Evolutionary conservation across 2,113 vertebrate species (phyloP), one percentile per base, ranked within the genome.

Genomic region (Echinops telfairi): DNA sequence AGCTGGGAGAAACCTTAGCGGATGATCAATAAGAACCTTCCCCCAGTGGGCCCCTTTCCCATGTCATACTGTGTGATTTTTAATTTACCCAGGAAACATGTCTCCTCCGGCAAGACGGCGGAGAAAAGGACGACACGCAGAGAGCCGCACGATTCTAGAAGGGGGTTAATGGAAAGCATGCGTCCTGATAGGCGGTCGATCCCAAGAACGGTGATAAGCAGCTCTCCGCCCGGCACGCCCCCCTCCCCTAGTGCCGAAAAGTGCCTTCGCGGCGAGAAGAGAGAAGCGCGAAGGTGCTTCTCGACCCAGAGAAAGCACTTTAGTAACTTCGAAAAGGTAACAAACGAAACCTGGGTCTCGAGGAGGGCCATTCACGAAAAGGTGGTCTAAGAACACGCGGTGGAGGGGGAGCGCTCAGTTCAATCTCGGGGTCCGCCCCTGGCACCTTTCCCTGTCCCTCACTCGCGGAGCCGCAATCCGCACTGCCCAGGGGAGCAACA

Each of bases 381-480:
- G 16, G 47, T 70, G 47, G 80, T 7, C 19, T 2, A 38, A 4
- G 33, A 33, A 53, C 22, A 20, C n/a, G 40, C 20, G 0, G 3
- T 78, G 43, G 76, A 62, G 95, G 89, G 68, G 36, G 6, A 0
- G 15, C 2, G 10, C 77, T 84, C 43, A 47, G 31, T 23, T 14
- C 5, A 31, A 17, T 2, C 8, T 11, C 2, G 81, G 0, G 23
- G 68, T 43, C 33, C 27, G 79, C 3, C 4, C 29, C 7, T 4
- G 40, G 25, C 5, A 38, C 15, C 57, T n/a, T 64, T 12, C 75
- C 4, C 23, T 29, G 14, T 3, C 33, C 2, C 1, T 1, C 23
- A 25, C 3, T 58, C 9, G 1, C 66, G 2, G 20, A 0, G 0
- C n/a, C 0, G 10, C 83, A 31, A 31, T 12, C 31, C 1, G 17